Evolutionary conservation across 2,113 vertebrate species (phyloP), one percentile per base, ranked within the genome.

Genomic region (Bubalus kerabau): DNA sequence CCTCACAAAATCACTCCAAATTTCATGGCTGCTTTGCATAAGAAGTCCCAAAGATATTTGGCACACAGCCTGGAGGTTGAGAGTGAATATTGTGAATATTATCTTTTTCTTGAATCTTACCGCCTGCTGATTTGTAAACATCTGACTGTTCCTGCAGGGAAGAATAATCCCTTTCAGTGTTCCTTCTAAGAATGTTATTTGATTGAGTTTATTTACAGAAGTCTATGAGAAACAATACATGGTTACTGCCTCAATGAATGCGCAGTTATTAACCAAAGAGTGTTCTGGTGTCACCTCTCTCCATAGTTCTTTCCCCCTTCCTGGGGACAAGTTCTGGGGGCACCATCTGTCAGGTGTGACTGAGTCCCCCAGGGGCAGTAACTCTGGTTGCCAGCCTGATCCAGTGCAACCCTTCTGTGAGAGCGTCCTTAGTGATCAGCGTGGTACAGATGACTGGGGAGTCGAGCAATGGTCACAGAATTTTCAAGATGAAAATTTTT

Each of bases 1-100:
- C 94, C 85, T 94, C 81, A 60, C 57, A 89, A 5, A 95, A 93
- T 96, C 57, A 8, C 40, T 96, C 30, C 6, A 21, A 17, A 90
- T 94, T 97, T 85, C 87, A 90, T 62, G 30, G 7, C n/a, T 96
- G 28, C 36, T 91, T 96, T 96, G 57, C 87, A 89, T 95, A 94
- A 95, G 76, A 76, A 80, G 52, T 64, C 52, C 43, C 6, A 57
- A 40, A 91, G 78, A 83, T 96, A 91, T 43, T 48, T 92, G 96
- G 62, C 60, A 71, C 60, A 74, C 24, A 40, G 82, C 83, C 56
- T 60, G n/a, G 32, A n/a, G 2, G 56, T 95, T 62, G 36, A 89
- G 24, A 48, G 9, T 74, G 48, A 74, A 82, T 90, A 81, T 95
- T 90, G 7, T 80, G 48, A 64, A 82, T 90, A 87, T 95, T 92